Evolutionary conservation across 2,797 vertebrate species (phyloP).

Genomic region (Enteromius argenteus): DNA sequence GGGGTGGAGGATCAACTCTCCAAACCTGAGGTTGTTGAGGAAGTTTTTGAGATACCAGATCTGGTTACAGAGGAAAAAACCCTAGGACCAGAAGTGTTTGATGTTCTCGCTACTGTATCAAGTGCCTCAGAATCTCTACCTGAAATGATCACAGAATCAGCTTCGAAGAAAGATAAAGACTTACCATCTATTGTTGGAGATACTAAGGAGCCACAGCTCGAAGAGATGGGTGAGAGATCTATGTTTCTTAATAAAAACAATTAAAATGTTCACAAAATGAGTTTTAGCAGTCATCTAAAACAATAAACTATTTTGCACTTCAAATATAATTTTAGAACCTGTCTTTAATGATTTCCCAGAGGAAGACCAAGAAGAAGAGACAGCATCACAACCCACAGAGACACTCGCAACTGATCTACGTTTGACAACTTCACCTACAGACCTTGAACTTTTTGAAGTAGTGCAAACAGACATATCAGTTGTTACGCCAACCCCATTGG

Average conservation of each 20-base stretch:
- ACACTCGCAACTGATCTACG: slow-evolving; percentile 27
- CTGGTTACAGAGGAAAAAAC: slow-evolving; percentile 13
- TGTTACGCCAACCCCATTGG: slow-evolving; percentile 14
- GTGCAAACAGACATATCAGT: slow-evolving; percentile 45
- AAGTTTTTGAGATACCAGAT: slow-evolving; percentile 25
- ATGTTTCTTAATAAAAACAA: background rate
- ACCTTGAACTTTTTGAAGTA: slow-evolving; percentile 66
- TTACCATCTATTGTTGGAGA: slow-evolving; percentile 1
- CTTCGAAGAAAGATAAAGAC: slow-evolving; percentile 55
- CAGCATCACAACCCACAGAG: slow-evolving; percentile 40
- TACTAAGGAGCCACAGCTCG: slow-evolving; percentile 17
- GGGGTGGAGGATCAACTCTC: slow-evolving; percentile 1
- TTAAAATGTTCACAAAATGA: background rate
- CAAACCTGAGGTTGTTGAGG: slow-evolving; percentile 11
- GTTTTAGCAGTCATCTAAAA: background rate
- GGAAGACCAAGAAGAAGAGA: background rate
- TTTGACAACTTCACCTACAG: slow-evolving; percentile 42
- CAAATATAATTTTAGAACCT: background rate
- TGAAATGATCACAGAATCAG: slow-evolving; percentile 28
- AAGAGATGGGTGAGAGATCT: slow-evolving; percentile 1
- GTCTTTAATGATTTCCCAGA: background rate
- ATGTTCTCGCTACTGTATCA: slow-evolving; percentile 36
- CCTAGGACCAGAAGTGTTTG: background rate
- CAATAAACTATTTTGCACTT: background rate
- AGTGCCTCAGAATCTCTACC: slow-evolving; percentile 12